phyloP scores from a whole-genome alignment of 2,113 vertebrate species.

The Jacana jacana region DNA sequence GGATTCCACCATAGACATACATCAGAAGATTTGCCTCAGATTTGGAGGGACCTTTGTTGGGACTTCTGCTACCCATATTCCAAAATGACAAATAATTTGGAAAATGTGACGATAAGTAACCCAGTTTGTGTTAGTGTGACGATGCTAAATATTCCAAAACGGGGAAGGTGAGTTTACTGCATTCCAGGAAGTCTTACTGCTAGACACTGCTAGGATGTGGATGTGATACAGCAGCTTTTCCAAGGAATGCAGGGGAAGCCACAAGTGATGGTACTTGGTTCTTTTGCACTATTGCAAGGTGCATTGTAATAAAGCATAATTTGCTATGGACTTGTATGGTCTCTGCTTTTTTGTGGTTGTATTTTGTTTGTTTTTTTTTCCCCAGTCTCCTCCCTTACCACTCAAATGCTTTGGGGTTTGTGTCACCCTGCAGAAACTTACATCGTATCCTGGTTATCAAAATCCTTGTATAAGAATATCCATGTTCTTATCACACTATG shows the following conservation, averaged over 20 bases:
- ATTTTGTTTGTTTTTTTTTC: neutral
- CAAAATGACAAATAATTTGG: neutral
- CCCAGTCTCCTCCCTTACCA: neutral
- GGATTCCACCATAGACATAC: neutral
- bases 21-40: neutral
- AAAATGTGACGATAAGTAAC: neutral
- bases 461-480: neutral
- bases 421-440: neutral
- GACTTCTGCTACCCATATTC: neutral
- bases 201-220: neutral
- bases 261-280: neutral
- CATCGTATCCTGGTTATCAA: neutral
- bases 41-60: neutral
- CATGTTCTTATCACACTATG: neutral
- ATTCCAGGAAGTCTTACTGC: neutral
- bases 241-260: neutral
- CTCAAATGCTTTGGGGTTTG: neutral
- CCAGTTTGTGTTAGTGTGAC: neutral
- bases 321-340: neutral
- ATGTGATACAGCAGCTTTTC: neutral
- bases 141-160: neutral
- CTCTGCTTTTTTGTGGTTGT: neutral
- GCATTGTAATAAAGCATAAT: neutral
- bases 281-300: neutral
- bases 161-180: neutral